Percentiles rank a stretch among this genome's conserved stretches.
Conservation (phyloP, 2,797 vertebrate species). For the Chloroceryle amazona region DNA sequence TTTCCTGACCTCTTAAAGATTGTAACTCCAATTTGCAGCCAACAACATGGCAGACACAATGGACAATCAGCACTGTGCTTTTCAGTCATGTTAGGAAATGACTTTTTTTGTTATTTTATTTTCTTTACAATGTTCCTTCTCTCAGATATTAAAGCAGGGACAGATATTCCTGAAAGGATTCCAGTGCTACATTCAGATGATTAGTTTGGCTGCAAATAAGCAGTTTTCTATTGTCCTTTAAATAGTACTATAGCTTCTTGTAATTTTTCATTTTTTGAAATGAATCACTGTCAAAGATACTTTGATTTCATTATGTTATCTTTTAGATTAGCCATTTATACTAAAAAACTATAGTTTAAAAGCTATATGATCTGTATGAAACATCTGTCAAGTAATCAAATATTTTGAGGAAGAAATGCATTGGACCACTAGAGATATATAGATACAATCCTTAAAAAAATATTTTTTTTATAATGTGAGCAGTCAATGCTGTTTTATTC, state of each 20-base stretch:
- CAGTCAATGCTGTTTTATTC: neutral
- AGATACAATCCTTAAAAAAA: neutral
- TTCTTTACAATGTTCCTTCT: neutral
- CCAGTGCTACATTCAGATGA: neutral
- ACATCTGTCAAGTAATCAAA: neutral
- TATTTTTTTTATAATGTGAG: neutral
- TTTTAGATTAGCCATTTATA: neutral
- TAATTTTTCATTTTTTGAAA: neutral
- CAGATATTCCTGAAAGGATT: neutral
- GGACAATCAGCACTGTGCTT: fast-evolving
- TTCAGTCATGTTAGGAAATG: neutral
- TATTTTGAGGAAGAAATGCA: neutral
- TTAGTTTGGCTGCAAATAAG: neutral
- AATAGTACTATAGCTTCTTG: neutral
- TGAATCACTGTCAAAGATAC: neutral
- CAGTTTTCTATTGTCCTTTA: neutral
- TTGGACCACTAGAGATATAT: neutral
- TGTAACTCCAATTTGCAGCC: neutral
- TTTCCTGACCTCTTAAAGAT: neutral
- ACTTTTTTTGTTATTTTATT: neutral
- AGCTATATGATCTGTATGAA: neutral
- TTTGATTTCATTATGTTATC: neutral
- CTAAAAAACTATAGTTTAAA: neutral
- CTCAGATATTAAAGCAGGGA: neutral
- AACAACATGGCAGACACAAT: neutral